phyloP scores from a whole-genome alignment of 2,888 invertebrate genomes.

The Drosophila bunnanda region DNA sequence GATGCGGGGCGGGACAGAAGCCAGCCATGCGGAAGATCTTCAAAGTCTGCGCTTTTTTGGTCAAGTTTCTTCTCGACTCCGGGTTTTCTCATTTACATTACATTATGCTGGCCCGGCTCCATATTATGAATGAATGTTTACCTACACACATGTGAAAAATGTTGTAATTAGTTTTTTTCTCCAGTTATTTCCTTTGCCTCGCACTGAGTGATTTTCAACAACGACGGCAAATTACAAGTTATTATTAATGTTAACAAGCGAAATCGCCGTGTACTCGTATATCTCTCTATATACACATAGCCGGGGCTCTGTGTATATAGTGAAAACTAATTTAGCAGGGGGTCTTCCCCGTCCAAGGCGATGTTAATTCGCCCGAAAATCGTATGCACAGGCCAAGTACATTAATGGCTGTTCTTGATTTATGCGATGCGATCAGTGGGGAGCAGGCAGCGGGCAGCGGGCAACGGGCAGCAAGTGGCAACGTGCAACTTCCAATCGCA shows the following conservation, averaged over 20 bases:
- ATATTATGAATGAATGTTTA: slow-evolving; percentile 80
- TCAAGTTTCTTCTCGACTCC: slow-evolving; percentile 55
- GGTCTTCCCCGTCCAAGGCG: slow-evolving; percentile 42
- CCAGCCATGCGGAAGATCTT: slow-evolving; percentile 75
- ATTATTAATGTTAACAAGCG: slow-evolving; percentile 82
- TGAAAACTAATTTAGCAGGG: slow-evolving; percentile 77
- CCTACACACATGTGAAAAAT: slow-evolving; percentile 76
- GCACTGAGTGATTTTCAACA: slow-evolving; percentile 73
- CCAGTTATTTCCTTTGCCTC: slow-evolving; percentile 31
- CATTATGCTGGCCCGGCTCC: slow-evolving; percentile 71
- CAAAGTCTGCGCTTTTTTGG: slow-evolving; percentile 66
- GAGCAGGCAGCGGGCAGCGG: neutral
- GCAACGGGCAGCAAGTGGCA: slow-evolving; percentile 1
- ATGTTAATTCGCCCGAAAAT: slow-evolving; percentile 44
- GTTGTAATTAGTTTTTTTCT: slow-evolving; percentile 78
- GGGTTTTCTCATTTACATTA: slow-evolving; percentile 66
- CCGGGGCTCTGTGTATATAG: slow-evolving; percentile 24
- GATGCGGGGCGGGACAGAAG: slow-evolving; percentile 27
- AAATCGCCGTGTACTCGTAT: slow-evolving; percentile 71
- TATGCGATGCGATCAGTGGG: slow-evolving; percentile 55
- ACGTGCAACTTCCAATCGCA: slow-evolving; percentile 31
- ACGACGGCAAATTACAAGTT: slow-evolving; percentile 81
- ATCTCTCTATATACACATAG: neutral
- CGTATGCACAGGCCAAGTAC: slow-evolving; percentile 28
- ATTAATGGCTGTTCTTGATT: slow-evolving; percentile 76